Base-by-base conservation (phyloP, 2,888 invertebrate genomes). In the Melanargia galathea region DNA sequence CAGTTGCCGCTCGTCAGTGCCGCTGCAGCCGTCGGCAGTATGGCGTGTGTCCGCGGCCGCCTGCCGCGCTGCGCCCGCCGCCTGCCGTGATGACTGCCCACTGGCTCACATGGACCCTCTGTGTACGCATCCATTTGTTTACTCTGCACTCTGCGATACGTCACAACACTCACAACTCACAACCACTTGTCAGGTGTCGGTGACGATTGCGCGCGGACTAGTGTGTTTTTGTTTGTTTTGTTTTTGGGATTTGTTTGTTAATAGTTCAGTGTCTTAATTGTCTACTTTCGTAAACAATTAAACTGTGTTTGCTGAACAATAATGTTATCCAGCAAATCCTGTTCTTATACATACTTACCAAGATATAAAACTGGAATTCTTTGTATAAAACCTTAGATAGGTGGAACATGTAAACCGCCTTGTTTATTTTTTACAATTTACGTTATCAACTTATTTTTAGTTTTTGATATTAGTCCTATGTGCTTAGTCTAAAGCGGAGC, bases 81-180 rank as follows among this genome's bases (percentile, higher is more conserved):
- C 74, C 63, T 73, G 69, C 71, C 75, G 79, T 73, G 76, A 81
- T 81, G 80, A 73, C 67, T 72, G 74, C 75, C 73, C 72, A 71
- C 76, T 81, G 80, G 79, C 82, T 86, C 81, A 77, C 82, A 74
- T 87, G 86, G 86, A 87, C 83, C 71, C 77, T 90, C 73, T 87
- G 85, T 87, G 90, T 90, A 90, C 83, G 90, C 80, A 81, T 81
- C 70, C 73, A 76, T 73, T 78, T 72, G 70, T 70, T 74, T 71
- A 30, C 30, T 30, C 30, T 30, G 30, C n/a, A 60, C 67, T 64
- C 66, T 54, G 61, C n/a, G n/a, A n/a, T n/a, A n/a, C n/a, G n/a
- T n/a, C n/a, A n/a, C n/a, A n/a, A n/a, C n/a, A n/a, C n/a, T 63
- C 65, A 52, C 48, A 48, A 43, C 43, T 59, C 56, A 33, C 33